Conservation (phyloP, 2,797 vertebrate genomes). For the Cuniculus paca region DNA sequence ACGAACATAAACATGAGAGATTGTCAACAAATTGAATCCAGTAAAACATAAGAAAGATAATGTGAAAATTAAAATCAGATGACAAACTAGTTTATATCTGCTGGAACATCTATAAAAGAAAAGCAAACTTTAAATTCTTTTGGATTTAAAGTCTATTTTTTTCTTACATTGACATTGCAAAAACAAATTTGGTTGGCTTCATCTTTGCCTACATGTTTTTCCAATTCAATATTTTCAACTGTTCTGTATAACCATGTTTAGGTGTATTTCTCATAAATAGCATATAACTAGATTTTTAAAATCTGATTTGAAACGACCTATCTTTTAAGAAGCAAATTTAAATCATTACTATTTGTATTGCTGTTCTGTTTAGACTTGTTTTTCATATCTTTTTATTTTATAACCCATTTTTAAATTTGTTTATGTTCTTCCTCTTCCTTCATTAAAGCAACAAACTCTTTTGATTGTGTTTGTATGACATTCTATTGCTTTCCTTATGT, state of each 20-base stretch:
- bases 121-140: background rate
- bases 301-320: background rate
- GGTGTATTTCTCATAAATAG: background rate
- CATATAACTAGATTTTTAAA: conserved; percentile 26
- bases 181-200: background rate
- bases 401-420: background rate
- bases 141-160: conserved; percentile 43
- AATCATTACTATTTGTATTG: conserved; percentile 30
- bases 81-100: background rate
- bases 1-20: background rate
- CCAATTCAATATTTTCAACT: conserved; percentile 22
- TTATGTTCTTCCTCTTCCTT: background rate
- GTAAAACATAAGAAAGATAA: background rate
- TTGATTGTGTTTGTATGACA: background rate
- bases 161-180: background rate
- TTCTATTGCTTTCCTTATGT: background rate
- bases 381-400: conserved; percentile 52
- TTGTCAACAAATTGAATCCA: background rate
- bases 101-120: background rate
- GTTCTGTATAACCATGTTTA: background rate
- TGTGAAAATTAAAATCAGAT: background rate
- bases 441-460: background rate
- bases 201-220: conserved; percentile 17
- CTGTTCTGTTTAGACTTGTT: background rate
- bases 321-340: conserved; percentile 58